Conservation (phyloP, 2,888 invertebrate genomes). For the Halictus quadricinctus region DNA sequence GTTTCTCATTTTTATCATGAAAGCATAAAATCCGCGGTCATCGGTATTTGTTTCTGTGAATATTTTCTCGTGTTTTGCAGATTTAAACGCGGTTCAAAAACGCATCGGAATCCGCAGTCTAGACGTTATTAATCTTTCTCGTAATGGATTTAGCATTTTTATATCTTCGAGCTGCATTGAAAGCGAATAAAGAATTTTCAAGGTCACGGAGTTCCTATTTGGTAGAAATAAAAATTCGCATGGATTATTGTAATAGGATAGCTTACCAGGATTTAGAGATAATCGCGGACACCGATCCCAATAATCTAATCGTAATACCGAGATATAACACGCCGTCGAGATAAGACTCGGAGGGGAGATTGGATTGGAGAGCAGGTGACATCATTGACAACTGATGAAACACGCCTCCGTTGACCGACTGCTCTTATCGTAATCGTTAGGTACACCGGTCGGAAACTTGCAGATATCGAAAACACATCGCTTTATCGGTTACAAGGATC, state of each 20-base stretch:
- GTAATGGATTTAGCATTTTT: not conserved
- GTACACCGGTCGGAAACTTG: conserved; percentile 14
- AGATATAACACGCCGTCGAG: conserved; percentile 30
- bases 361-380: conserved; percentile 31
- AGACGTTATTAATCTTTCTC: not conserved
- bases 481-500: conserved; percentile 8
- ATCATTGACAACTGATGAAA: conserved; percentile 45
- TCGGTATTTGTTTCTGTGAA: too few species aligned
- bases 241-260: conserved; percentile 18
- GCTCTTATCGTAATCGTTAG: conserved; percentile 30
- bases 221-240: not conserved
- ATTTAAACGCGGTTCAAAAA: too few species aligned
- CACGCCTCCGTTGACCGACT: conserved; percentile 29
- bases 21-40: too few species aligned
- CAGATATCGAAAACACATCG: not conserved
- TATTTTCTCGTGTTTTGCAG: too few species aligned
- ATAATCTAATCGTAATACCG: conserved; percentile 38
- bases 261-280: conserved; percentile 25
- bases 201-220: not conserved
- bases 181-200: not conserved
- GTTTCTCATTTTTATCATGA: too few species aligned
- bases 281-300: conserved; percentile 18
- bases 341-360: conserved; percentile 26
- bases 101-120: too few species aligned
- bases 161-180: not conserved